Base-by-base conservation (phyloP, 2,888 invertebrate species). In the Aporophyla lueneburgensis region DNA sequence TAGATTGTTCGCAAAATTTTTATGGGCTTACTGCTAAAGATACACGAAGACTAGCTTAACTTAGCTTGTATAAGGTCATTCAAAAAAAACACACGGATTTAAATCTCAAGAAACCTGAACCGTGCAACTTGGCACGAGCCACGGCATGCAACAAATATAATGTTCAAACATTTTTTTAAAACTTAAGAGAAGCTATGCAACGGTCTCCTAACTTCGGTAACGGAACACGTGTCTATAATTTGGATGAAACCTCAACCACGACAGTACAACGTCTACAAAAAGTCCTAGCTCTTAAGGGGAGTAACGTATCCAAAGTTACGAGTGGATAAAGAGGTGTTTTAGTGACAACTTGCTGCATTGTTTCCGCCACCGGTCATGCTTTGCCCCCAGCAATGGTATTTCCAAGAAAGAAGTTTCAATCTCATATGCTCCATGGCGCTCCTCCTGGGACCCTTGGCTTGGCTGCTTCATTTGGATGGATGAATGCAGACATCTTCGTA, bases 401-500 rank as follows among this genome's bases (percentile, higher is more conserved):
- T n/a, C n/a, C n/a, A n/a, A n/a, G n/a, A n/a, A n/a, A n/a, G n/a
- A n/a, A n/a, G n/a, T 7, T 58, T 58, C n/a, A n/a, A n/a, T n/a
- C n/a, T n/a, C n/a, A n/a, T n/a, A n/a, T n/a, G n/a, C n/a, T n/a
- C n/a, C n/a, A n/a, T n/a, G n/a, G n/a, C n/a, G n/a, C 40, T 61
- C 61, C 61, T 40, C 40, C 61, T 40, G 61, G 40, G 21, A 61
- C 61, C 6, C 61, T 40, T 61, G 61, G 33, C 16, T 58, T 58
- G 27, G 58, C 58, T 58, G 27, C 27, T 16, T 27, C 58, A 27
- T 27, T 27, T 27, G 58, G 58, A 9, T 27, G 58, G 58, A 58
- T 62, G 62, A 62, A 62, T 62, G n/a, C 62, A 43, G 61, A 62
- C 6, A 43, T 62, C 40, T 62, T 62, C 40, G 62, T 62, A 43